A percentile compares a stretch with the other conserved stretches of the same genome.
phyloP scores from a whole-genome alignment of 2,888 invertebrate species.

The Cloeon dipterum region DNA sequence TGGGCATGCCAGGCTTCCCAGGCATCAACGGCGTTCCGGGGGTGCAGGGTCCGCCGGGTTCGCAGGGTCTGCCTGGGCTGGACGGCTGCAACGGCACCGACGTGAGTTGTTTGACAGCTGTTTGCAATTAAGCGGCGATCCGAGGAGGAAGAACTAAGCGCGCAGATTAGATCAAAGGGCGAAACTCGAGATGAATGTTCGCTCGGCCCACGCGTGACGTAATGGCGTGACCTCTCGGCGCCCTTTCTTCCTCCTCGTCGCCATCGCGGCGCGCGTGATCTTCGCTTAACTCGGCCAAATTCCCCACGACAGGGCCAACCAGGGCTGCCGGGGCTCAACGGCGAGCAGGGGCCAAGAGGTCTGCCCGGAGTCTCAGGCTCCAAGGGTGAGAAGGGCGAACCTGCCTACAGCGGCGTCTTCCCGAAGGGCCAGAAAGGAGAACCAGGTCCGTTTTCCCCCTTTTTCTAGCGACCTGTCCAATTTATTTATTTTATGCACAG shows the following conservation, averaged over 20 bases:
- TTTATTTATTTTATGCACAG: too few relatives aligned
- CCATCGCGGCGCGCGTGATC: too few relatives aligned
- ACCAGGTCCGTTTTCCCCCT: conserved; percentile 26
- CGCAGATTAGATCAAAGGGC: too few relatives aligned
- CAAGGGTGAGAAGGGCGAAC: conserved; percentile 60
- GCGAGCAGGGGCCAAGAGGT: conserved; percentile 55
- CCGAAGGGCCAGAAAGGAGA: conserved; percentile 72
- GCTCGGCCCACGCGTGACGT: too few relatives aligned
- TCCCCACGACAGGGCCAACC: too few relatives aligned
- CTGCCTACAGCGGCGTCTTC: conserved; percentile 44
- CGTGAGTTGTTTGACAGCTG: conserved; percentile 36
- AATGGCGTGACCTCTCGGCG: too few relatives aligned
- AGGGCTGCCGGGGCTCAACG: conserved; percentile 44
- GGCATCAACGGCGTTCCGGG: conserved; percentile 55
- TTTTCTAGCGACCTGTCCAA: too few relatives aligned
- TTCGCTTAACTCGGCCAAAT: too few relatives aligned
- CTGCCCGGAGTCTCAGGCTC: conserved; percentile 36
- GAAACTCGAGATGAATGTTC: too few relatives aligned
- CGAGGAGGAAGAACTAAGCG: too few relatives aligned
- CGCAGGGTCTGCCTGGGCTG: conserved; percentile 59
- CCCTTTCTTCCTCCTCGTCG: too few relatives aligned
- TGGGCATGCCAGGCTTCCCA: conserved; percentile 69
- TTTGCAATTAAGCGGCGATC: too few relatives aligned
- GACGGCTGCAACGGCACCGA: conserved; percentile 95
- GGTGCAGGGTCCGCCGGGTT: conserved; percentile 38